Percentiles rank a stretch among this genome's conserved stretches.
phyloP scores from a whole-genome alignment of 2,113 vertebrate species.

The Gymnorhina tibicen region DNA sequence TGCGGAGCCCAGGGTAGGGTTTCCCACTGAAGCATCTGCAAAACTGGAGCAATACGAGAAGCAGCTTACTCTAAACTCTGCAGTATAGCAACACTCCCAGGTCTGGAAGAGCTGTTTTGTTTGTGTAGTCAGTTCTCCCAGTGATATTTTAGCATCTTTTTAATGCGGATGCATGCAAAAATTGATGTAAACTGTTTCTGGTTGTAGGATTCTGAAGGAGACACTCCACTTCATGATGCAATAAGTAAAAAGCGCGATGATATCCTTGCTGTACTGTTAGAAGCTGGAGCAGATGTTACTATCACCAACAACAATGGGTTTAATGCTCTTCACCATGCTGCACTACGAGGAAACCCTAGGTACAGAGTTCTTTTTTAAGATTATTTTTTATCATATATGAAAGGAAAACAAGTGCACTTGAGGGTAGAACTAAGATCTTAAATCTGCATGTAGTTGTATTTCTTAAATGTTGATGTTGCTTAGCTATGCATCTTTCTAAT shows the following conservation, averaged over 20 bases:
- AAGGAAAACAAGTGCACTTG: background rate
- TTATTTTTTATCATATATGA: background rate
- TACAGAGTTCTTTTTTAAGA: conserved; percentile 45
- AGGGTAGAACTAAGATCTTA: background rate
- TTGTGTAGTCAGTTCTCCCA: background rate
- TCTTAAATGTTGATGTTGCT: background rate
- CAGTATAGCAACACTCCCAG: background rate
- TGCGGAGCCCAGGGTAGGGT: background rate
- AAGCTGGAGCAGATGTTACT: conserved; percentile 96
- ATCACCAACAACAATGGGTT: conserved; percentile 99
- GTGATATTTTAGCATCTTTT: background rate
- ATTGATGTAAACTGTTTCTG: background rate
- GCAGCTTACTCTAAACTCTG: background rate
- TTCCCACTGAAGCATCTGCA: background rate
- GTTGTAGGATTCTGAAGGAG: conserved; percentile 92
- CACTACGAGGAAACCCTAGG: conserved; percentile 97
- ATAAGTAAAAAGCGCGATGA: conserved; percentile 99
- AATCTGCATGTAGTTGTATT: background rate
- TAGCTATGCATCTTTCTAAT: background rate
- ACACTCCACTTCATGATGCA: conserved; percentile 95
- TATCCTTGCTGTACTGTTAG: conserved; percentile 94
- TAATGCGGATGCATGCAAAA: background rate
- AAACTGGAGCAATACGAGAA: background rate
- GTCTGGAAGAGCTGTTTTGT: background rate
- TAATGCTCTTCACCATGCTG: conserved; percentile 96